These are phyloP conservation scores for Hydractinia symbiolongicarpus DNA, from an alignment of 30 jellyfish, hydroid and myxozoan species.

Conservation along the genomic window DNA sequence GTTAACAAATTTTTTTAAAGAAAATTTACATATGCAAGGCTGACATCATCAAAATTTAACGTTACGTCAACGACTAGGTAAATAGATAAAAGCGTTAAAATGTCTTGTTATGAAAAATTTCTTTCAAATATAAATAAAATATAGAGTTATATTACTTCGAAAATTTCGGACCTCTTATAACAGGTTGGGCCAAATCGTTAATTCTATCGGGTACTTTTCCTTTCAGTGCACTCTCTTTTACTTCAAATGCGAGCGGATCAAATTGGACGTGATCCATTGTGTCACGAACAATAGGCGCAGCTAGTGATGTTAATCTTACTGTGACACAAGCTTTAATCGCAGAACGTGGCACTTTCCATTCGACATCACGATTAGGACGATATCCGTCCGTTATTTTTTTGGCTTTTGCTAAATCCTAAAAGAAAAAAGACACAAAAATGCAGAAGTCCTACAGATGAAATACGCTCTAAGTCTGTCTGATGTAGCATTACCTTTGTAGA, in stretches of 20 bases:
- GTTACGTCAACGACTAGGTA: too few species aligned
- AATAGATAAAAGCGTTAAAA: too few species aligned
- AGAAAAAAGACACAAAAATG: not conserved
- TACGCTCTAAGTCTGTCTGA: too few species aligned
- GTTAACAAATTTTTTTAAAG: too few species aligned
- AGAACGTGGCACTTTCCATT: constrained; percentile 65
- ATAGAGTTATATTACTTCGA: too few species aligned
- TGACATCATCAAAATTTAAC: too few species aligned
- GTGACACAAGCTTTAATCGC: constrained; percentile 47
- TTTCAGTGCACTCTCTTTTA: constrained; percentile 58
- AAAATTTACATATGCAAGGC: too few species aligned
- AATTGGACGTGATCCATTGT: constrained; percentile 90
- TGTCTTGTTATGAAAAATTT: too few species aligned
- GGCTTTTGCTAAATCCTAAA: constrained; percentile 68
- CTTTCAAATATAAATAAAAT: too few species aligned
- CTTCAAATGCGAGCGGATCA: constrained; percentile 89
- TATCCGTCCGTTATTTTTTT: constrained; percentile 59
- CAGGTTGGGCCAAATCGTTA: constrained; percentile 74
- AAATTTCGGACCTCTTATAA: constrained; percentile 8
- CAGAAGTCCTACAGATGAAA: too few species aligned
- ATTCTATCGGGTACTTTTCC: constrained; percentile 60
- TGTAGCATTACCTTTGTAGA: too few species aligned
- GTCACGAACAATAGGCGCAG: constrained; percentile 82
- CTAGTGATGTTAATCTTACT: constrained; percentile 49
- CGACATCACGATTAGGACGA: constrained; percentile 68